These are phyloP conservation scores for Cygnus buccinator DNA, from an alignment of 2,113 vertebrate genomes.

Conservation along the genomic window DNA sequence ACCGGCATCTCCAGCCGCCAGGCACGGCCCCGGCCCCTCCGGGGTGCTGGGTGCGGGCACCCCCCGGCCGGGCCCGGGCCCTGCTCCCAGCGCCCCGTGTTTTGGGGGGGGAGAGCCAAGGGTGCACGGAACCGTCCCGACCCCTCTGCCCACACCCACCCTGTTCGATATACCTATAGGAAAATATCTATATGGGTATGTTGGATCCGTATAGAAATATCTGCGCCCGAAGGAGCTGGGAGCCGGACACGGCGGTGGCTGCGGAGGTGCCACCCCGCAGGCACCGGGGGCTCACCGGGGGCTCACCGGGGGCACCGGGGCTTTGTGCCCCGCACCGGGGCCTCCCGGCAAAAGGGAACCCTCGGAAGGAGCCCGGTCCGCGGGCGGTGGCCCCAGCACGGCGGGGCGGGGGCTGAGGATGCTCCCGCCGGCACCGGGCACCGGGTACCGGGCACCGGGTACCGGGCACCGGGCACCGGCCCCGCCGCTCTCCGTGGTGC, in stretches of 20 bases:
- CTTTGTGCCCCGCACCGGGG: background rate
- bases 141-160: background rate
- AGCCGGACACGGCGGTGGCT: background rate
- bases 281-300: background rate
- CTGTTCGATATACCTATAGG: rapidly evolving
- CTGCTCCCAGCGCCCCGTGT: background rate
- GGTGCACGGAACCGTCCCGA: background rate
- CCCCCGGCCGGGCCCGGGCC: background rate
- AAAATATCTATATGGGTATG: background rate
- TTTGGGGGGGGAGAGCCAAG: background rate
- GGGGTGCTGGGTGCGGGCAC: background rate
- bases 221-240: background rate
- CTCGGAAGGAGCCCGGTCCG: background rate
- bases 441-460: no score
- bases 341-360: background rate
- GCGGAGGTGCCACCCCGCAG: background rate
- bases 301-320: no score
- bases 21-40: background rate
- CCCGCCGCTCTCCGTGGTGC: constrained; percentile 63
- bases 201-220: background rate
- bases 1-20: background rate
- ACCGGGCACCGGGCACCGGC: background rate
- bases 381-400: background rate
- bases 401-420: background rate
- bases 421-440: background rate